Conservation (phyloP, 2,113 vertebrate genomes). For the Tonatia bakeri region DNA sequence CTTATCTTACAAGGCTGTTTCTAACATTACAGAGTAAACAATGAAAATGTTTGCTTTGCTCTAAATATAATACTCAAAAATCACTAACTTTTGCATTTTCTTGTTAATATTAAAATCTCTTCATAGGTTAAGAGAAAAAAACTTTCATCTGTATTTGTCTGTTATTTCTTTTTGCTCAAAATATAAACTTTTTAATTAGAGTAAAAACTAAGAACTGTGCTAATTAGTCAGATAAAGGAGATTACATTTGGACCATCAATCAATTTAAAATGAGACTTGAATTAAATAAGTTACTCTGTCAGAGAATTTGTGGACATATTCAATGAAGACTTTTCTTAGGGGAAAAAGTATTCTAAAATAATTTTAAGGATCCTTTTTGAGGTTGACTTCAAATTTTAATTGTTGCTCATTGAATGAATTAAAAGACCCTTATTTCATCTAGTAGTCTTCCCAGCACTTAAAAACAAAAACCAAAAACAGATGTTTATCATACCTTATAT, state of each 20-base stretch:
- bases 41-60: not conserved
- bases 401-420: not conserved
- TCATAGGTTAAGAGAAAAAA: not conserved
- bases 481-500: not conserved
- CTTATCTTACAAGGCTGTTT: not conserved
- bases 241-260: conserved; percentile 40
- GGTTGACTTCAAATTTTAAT: not conserved
- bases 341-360: not conserved
- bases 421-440: not conserved
- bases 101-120: conserved; percentile 33
- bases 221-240: conserved; percentile 57
- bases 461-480: not conserved
- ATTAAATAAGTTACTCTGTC: conserved; percentile 48
- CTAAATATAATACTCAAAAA: conserved; percentile 21
- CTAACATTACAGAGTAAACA: conserved; percentile 1
- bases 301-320: not conserved
- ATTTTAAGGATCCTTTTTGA: not conserved
- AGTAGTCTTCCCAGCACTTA: not conserved
- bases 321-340: not conserved
- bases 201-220: conserved; percentile 6
- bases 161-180: conserved; percentile 38
- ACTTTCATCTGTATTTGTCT: conserved; percentile 21
- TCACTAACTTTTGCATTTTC: conserved; percentile 1
- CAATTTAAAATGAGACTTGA: conserved; percentile 39
- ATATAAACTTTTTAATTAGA: conserved; percentile 66